phyloP scores from a whole-genome alignment of 2,113 vertebrate genomes.

The Corydoras sp. region DNA sequence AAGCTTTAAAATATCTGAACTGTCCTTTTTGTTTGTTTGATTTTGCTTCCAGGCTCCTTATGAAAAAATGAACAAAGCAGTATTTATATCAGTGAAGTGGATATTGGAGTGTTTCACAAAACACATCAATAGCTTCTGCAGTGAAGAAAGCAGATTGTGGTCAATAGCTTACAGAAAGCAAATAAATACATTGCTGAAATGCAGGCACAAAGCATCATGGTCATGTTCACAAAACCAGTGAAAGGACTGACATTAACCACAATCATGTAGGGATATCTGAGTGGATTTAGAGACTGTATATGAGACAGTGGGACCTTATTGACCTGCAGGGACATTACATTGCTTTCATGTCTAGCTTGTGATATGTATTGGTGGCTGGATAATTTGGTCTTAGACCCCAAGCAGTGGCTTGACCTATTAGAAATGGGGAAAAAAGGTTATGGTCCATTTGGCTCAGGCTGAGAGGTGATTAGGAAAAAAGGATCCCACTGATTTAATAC shows the following conservation, averaged over 20 bases:
- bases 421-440: slow-evolving; percentile 21
- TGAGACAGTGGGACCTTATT: background rate
- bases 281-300: background rate
- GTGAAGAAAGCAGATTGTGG: slow-evolving; percentile 1
- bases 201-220: slow-evolving; percentile 6
- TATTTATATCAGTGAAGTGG: slow-evolving; percentile 9
- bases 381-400: background rate
- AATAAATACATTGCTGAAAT: slow-evolving; percentile 7
- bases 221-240: background rate
- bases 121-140: slow-evolving; percentile 26
- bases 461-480: slow-evolving; percentile 28
- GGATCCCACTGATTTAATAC: slow-evolving; percentile 2
- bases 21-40: background rate
- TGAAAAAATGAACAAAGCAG: slow-evolving; percentile 9
- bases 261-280: background rate
- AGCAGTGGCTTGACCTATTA: slow-evolving; percentile 14
- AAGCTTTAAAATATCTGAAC: background rate
- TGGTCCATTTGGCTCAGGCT: slow-evolving; percentile 23
- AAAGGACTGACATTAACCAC: slow-evolving; percentile 18
- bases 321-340: background rate
- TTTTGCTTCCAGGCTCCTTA: background rate
- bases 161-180: slow-evolving; percentile 32
- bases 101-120: slow-evolving; percentile 14
- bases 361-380: background rate
- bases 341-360: background rate